Conservation (phyloP, 2,888 invertebrate species). For the Micropterix aruncella region DNA sequence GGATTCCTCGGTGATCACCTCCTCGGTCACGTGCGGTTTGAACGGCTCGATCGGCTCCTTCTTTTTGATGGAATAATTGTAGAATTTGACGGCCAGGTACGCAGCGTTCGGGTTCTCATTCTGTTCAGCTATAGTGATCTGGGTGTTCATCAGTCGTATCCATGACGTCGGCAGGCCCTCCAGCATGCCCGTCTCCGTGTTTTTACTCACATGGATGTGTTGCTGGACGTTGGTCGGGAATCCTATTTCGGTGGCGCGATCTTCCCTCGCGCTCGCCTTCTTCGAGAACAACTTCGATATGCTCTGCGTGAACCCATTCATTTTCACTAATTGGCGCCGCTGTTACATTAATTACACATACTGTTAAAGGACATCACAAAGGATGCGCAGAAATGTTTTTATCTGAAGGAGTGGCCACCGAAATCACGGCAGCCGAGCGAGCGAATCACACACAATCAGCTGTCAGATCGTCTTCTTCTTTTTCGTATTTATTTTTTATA, state of each 20-base stretch:
- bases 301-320: constrained; percentile 35
- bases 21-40: constrained; percentile 71
- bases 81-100: constrained; percentile 80
- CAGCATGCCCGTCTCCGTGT: constrained; percentile 67
- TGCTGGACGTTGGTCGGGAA: constrained; percentile 76
- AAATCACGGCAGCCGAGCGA: constrained; percentile 22
- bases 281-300: constrained; percentile 36
- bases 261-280: constrained; percentile 30
- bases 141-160: constrained; percentile 63
- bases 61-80: constrained; percentile 77
- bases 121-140: constrained; percentile 78
- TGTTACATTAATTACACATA: background rate
- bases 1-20: constrained; percentile 70
- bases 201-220: constrained; percentile 76
- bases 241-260: constrained; percentile 55
- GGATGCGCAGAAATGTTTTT: background rate
- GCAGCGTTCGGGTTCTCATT: constrained; percentile 83
- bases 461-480: constrained; percentile 17
- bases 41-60: constrained; percentile 57
- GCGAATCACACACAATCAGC: no score
- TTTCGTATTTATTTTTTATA: constrained; percentile 9
- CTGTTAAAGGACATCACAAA: background rate
- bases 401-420: constrained; percentile 27
- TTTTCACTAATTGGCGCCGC: no score
- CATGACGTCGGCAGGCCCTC: constrained; percentile 79